Evolutionary conservation across 1,140 invertebrate species (phyloP).

Genomic region (Sipha flava): DNA sequence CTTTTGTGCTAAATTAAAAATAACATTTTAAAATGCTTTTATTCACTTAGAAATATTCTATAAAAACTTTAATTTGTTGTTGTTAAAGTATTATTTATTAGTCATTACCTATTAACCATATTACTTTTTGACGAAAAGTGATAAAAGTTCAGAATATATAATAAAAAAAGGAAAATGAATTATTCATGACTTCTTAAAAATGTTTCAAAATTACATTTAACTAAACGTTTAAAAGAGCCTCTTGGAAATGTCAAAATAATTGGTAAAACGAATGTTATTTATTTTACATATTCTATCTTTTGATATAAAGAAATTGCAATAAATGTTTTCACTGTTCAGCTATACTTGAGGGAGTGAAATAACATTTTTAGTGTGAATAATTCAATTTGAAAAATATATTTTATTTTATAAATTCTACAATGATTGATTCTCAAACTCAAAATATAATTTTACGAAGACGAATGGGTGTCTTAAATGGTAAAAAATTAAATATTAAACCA

Average conservation of each 20-base stretch:
- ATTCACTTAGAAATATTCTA: too few species aligned
- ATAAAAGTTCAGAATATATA: too few species aligned
- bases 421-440: background rate
- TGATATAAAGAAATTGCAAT: too few species aligned
- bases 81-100: too few species aligned
- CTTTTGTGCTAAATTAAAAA: too few species aligned
- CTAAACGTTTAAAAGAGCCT: background rate
- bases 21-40: too few species aligned
- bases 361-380: too few species aligned
- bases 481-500: background rate
- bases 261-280: background rate
- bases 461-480: slow-evolving; percentile 11
- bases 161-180: background rate
- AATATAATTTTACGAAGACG: background rate
- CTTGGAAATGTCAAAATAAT: background rate
- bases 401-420: background rate
- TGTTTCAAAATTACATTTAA: background rate
- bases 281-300: background rate
- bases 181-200: background rate
- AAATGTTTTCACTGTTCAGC: too few species aligned
- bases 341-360: too few species aligned
- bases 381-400: background rate
- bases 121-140: too few species aligned
- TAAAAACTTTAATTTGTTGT: too few species aligned
- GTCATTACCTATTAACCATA: too few species aligned